Percentiles rank a stretch among this genome's conserved stretches.
Conservation (phyloP, 30 jellyfish, hydroid and myxozoan genomes). For the Chrysaora quinquecirrha region DNA sequence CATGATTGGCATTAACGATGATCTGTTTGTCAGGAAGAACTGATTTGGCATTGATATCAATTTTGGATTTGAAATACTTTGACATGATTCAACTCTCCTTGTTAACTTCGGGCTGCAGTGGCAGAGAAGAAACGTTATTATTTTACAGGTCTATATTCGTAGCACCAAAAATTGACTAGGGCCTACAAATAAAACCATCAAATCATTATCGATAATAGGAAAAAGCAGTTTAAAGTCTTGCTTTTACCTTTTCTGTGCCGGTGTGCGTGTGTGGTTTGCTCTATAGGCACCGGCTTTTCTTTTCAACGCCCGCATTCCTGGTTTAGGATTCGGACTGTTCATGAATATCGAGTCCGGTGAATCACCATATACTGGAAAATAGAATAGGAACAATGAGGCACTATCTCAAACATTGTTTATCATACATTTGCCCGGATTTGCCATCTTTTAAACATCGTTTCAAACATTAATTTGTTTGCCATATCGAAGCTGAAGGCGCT, state of each 20-base stretch:
- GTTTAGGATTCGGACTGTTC: conserved; percentile 62
- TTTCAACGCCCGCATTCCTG: conserved; percentile 55
- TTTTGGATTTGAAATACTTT: conserved; percentile 79
- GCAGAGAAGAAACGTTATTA: too few relatives aligned
- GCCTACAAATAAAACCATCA: too few relatives aligned
- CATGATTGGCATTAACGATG: conserved; percentile 74
- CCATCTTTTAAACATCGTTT: too few relatives aligned
- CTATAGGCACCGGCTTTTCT: conserved; percentile 55
- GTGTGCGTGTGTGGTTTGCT: conserved; percentile 37
- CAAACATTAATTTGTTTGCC: too few relatives aligned
- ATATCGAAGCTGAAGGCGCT: too few relatives aligned
- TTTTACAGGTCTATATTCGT: too few relatives aligned
- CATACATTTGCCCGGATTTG: too few relatives aligned
- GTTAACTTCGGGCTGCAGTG: conserved; percentile 74
- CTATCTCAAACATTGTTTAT: background rate
- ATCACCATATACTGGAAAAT: background rate
- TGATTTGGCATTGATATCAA: conserved; percentile 89
- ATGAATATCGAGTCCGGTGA: background rate
- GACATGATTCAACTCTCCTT: conserved; percentile 56
- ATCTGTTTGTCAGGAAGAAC: conserved; percentile 81
- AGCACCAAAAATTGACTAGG: too few relatives aligned
- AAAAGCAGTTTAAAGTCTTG: too few relatives aligned
- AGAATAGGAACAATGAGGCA: background rate
- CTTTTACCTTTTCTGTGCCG: conserved; percentile 34
- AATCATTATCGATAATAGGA: too few relatives aligned